Conservation (phyloP, 2,888 invertebrate species). For the Sminthurinus aureus region DNA sequence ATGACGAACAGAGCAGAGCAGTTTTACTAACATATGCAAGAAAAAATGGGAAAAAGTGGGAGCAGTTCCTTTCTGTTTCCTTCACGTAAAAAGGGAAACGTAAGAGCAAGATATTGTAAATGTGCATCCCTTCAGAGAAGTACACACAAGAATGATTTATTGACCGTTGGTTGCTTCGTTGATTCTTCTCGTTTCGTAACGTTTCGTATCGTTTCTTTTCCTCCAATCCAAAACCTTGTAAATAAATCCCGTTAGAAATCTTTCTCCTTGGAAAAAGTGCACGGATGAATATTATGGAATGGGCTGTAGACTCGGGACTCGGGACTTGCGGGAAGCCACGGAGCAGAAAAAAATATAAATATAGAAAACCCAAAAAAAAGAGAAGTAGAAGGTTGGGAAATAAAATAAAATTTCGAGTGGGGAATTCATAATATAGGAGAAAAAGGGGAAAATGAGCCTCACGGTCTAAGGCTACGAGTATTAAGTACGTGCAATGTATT, state of each 20-base stretch:
- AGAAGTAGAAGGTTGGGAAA: no score
- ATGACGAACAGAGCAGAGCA: background rate
- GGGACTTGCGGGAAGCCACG: conserved; percentile 28
- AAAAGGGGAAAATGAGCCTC: background rate
- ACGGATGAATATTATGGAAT: background rate
- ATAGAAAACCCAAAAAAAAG: background rate
- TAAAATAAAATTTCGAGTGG: background rate
- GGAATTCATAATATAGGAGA: background rate
- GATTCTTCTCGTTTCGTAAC: no score
- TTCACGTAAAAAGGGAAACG: background rate
- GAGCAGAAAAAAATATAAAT: background rate
- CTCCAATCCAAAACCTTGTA: background rate
- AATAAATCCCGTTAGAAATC: conserved; percentile 35
- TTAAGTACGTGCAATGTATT: no score
- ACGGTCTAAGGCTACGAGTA: background rate
- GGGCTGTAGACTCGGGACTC: background rate
- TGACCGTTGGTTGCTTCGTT: background rate
- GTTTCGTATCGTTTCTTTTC: no score
- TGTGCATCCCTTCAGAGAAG: background rate
- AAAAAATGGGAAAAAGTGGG: conserved; percentile 26
- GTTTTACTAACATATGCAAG: background rate
- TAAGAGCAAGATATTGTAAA: background rate
- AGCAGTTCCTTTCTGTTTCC: background rate
- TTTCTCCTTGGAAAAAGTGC: conserved; percentile 25
- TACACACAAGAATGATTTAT: background rate